phyloP scores from a whole-genome alignment of 2,888 invertebrate genomes.

The Cantharis flavilabris region DNA sequence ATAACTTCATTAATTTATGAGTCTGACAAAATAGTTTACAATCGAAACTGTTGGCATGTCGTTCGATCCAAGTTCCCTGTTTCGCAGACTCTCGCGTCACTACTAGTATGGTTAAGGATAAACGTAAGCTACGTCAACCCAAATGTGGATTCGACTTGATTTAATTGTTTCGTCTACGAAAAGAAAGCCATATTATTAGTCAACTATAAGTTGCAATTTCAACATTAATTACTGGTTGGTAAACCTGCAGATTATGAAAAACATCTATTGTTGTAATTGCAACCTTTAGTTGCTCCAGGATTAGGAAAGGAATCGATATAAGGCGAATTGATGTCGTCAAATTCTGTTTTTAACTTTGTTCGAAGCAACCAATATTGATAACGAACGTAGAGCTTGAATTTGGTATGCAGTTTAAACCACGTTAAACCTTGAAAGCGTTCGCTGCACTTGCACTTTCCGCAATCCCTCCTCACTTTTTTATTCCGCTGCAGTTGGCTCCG shows the following conservation, averaged over 20 bases:
- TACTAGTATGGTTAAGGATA: slow-evolving; percentile 10
- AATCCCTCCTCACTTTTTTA: slow-evolving; percentile 32
- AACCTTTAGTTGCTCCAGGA: background rate
- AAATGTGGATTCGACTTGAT: background rate
- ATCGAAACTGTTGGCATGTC: slow-evolving; percentile 23
- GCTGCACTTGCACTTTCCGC: slow-evolving; percentile 58
- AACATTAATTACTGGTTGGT: background rate
- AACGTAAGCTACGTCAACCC: slow-evolving; percentile 5
- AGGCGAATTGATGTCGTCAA: slow-evolving; percentile 28
- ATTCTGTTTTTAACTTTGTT: slow-evolving; percentile 47
- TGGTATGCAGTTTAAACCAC: slow-evolving; percentile 42
- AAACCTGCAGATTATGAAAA: background rate
- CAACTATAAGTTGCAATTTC: background rate
- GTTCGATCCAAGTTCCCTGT: background rate
- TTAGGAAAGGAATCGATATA: background rate
- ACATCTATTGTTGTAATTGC: background rate
- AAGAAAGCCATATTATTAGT: background rate
- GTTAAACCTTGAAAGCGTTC: slow-evolving; percentile 56
- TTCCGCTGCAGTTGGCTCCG: slow-evolving; percentile 27
- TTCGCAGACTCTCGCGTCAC: slow-evolving; percentile 24
- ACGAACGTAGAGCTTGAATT: slow-evolving; percentile 33
- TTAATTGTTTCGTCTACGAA: background rate
- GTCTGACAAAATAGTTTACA: slow-evolving; percentile 27
- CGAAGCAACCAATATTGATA: background rate
- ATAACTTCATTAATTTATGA: background rate